These are phyloP conservation scores for Caenorhabditis sp. DNA, from an alignment of 2,888 invertebrate genomes.

Conservation along the genomic window DNA sequence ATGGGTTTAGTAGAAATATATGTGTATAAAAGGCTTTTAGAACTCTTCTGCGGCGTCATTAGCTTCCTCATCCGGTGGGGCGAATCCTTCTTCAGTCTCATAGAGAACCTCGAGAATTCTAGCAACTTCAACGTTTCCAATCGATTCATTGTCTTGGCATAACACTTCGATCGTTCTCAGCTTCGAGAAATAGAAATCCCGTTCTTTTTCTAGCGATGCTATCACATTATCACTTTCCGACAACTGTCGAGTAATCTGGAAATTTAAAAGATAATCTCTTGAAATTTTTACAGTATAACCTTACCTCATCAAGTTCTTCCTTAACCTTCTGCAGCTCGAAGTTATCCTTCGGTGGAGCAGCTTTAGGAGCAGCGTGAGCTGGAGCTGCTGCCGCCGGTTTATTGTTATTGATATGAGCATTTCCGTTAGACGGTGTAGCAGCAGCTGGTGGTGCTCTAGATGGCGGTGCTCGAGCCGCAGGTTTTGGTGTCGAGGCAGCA, in stretches of 20 bases:
- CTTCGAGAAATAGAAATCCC: constrained; percentile 99
- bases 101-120: constrained; percentile 87
- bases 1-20: background rate
- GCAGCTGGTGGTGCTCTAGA: constrained; percentile 1
- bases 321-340: constrained; percentile 48
- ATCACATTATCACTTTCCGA: constrained; percentile 80
- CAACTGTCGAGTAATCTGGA: constrained; percentile 50
- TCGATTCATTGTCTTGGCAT: constrained; percentile 84
- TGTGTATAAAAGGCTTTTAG: background rate
- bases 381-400: constrained; percentile 19
- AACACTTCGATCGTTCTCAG: constrained; percentile 95
- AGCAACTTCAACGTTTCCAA: constrained; percentile 77
- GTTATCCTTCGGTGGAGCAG: constrained; percentile 28
- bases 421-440: background rate
- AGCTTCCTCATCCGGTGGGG: constrained; percentile 62
- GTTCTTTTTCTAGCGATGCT: constrained; percentile 89
- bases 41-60: constrained; percentile 12
- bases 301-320: constrained; percentile 60
- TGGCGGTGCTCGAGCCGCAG: background rate
- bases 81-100: constrained; percentile 74
- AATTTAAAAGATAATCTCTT: background rate
- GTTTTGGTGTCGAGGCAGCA: constrained; percentile 10
- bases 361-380: constrained; percentile 25
- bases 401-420: constrained; percentile 4
- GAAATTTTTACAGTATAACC: constrained; percentile 1